Evolutionary conservation across 2,113 vertebrate genomes (phyloP).

Genomic region (Micronycteris hirsuta): DNA sequence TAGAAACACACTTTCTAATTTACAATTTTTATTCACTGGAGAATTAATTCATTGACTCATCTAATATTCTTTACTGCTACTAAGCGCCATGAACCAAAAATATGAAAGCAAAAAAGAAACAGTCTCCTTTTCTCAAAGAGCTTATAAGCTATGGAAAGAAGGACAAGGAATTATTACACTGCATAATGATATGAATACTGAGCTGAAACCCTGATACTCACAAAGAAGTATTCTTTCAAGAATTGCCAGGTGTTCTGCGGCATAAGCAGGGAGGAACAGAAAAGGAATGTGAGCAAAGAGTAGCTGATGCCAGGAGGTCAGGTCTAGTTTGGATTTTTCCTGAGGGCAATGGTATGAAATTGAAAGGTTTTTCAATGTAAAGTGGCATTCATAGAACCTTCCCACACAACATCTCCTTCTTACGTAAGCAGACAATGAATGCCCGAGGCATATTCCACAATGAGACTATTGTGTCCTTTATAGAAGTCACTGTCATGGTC

Average conservation of each 20-base stretch:
- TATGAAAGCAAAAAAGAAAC: background rate
- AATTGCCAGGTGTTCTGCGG: background rate
- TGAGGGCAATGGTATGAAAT: background rate
- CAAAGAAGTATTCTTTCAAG: background rate
- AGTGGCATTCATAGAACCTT: conserved; percentile 37
- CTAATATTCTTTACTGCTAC: background rate
- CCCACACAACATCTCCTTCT: background rate
- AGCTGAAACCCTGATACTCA: background rate
- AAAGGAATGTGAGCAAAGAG: background rate
- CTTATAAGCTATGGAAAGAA: background rate
- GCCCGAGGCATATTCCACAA: conserved; percentile 19
- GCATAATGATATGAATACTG: background rate
- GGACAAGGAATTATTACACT: background rate
- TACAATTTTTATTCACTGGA: background rate
- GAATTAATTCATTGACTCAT: background rate
- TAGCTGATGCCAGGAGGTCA: background rate
- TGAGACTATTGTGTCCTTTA: conserved; percentile 41
- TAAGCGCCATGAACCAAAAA: background rate
- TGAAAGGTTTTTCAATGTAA: conserved; percentile 49
- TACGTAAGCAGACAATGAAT: conserved; percentile 6
- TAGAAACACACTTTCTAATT: background rate
- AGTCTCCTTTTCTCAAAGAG: background rate
- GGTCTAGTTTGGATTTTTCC: conserved; percentile 20
- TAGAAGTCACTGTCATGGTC: conserved; percentile 37
- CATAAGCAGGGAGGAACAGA: background rate